Evolutionary conservation across 1,140 invertebrate genomes (phyloP), one percentile per base, ranked within the genome.

Genomic region (Brachionus rotundiformis): DNA sequence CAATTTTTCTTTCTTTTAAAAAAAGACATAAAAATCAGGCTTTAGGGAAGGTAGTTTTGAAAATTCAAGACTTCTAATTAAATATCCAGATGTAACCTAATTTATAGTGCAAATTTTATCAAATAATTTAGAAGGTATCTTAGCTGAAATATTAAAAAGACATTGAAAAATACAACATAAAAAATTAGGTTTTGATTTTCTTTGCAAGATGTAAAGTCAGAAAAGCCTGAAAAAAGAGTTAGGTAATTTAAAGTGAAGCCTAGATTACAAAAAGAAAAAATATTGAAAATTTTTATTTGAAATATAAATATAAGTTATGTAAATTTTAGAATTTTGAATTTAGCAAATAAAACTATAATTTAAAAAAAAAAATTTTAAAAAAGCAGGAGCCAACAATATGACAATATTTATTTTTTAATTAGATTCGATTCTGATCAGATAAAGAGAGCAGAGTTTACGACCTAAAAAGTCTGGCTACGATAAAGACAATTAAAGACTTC

Each of bases 371-470:
- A n/a, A n/a, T n/a, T n/a, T n/a, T n/a, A n/a, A n/a, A n/a, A n/a
- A n/a, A n/a, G n/a, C n/a, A n/a, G n/a, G n/a, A n/a, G n/a, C n/a
- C n/a, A n/a, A n/a, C n/a, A n/a, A n/a, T n/a, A n/a, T n/a, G n/a
- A n/a, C n/a, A n/a, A n/a, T n/a, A n/a, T n/a, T n/a, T n/a, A 6
- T 13, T 11, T 39, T 41, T 54, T 16, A 54, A 25, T 54, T 54
- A n/a, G n/a, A n/a, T n/a, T n/a, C n/a, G n/a, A n/a, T 59, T 25
- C 4, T 29, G 61, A 63, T 63, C 29, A 63, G 61, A 63, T 63
- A 63, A 63, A 63, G 25, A 63, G n/a, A 63, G 29, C 25, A 63
- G 25, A 63, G 61, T 33, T 29, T 63, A 63, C 29, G 61, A 63
- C 61, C 61, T 31, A 63, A 25, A 63, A 29, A 63, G 25, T 11